Evolutionary conservation across 1,140 invertebrate genomes (phyloP).

Genomic region (Bombyx mori): DNA sequence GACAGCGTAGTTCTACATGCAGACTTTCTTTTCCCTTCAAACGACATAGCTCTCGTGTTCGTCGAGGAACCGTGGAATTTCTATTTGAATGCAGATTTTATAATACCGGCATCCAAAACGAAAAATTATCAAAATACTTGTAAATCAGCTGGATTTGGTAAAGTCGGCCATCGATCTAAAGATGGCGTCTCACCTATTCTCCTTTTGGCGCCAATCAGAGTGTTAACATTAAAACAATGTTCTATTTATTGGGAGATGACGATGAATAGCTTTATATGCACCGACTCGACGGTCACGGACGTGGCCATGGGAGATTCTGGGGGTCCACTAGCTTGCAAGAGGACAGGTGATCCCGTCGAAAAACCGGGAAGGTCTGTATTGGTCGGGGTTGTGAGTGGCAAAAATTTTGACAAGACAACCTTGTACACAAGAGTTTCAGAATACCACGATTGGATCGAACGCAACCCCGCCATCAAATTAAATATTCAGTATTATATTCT

Average conservation of each 20-base stretch:
- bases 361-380: slow-evolving; percentile 21
- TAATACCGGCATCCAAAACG: slow-evolving; percentile 19
- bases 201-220: slow-evolving; percentile 26
- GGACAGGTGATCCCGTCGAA: slow-evolving; percentile 28
- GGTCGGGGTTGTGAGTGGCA: slow-evolving; percentile 46
- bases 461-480: not conserved
- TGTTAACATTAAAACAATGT: slow-evolving; percentile 30
- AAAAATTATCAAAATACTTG: slow-evolving; percentile 31
- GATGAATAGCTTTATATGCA: slow-evolving; percentile 47
- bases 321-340: slow-evolving; percentile 37
- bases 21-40: slow-evolving; percentile 33
- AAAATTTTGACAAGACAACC: slow-evolving; percentile 46
- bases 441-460: slow-evolving; percentile 35
- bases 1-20: slow-evolving; percentile 23
- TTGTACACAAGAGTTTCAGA: slow-evolving; percentile 43
- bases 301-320: slow-evolving; percentile 45
- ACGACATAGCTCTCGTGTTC: slow-evolving; percentile 39
- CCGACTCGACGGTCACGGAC: slow-evolving; percentile 30
- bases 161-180: slow-evolving; percentile 9
- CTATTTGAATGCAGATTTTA: slow-evolving; percentile 23
- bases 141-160: slow-evolving; percentile 35
- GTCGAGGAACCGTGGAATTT: slow-evolving; percentile 24
- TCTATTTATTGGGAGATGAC: slow-evolving; percentile 39
- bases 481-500: slow-evolving; percentile 5
- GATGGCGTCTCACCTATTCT: slow-evolving; percentile 22